Conservation (phyloP, 2,113 vertebrate genomes). For the Myotis brandtii region DNA sequence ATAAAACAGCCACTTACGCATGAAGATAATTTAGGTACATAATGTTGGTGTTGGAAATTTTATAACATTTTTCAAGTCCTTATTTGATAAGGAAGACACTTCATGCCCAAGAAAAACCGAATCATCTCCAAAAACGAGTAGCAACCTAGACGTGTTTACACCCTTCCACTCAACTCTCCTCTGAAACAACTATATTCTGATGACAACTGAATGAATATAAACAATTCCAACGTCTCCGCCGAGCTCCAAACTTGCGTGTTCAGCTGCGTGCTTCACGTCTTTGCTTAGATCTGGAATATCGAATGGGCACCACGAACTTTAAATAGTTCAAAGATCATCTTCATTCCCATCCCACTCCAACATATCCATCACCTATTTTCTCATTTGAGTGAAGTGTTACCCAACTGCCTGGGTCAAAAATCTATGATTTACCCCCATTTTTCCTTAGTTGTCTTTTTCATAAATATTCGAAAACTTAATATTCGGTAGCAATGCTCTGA, state of each 20-base stretch:
- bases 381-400: not conserved
- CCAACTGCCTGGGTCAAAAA: not conserved
- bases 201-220: not conserved
- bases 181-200: not conserved
- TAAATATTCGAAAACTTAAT: not conserved
- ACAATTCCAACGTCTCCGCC: not conserved
- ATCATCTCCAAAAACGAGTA: not conserved
- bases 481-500: not conserved
- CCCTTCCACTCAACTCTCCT: not conserved
- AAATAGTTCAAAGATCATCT: not conserved
- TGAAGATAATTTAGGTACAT: not conserved
- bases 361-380: not conserved
- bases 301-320: not conserved
- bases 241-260: not conserved
- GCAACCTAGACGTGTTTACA: not conserved
- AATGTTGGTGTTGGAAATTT: not conserved
- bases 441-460: not conserved
- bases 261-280: not conserved
- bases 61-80: slow-evolving; percentile 10
- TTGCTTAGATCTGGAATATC: not conserved
- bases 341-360: not conserved
- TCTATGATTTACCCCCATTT: not conserved
- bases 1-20: slow-evolving; percentile 28
- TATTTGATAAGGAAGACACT: slow-evolving; percentile 32
- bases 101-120: not conserved